These are phyloP conservation scores for Peromyscus aztecus DNA, from an alignment of 2,797 vertebrate species.

Conservation along the genomic window DNA sequence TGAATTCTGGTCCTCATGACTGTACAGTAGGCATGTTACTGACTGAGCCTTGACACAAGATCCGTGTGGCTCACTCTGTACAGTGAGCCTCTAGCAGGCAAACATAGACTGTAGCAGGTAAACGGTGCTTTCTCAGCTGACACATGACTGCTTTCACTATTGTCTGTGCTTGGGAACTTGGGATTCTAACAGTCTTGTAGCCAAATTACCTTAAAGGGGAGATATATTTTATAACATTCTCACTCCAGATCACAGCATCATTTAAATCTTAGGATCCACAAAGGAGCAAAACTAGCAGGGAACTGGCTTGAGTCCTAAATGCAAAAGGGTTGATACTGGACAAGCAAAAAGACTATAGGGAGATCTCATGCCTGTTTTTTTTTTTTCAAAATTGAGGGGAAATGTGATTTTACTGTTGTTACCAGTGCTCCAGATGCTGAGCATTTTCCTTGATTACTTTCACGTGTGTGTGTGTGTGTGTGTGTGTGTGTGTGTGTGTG, in stretches of 20 bases:
- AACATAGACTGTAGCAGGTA: neutral
- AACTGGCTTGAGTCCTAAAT: neutral
- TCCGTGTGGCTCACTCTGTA: neutral
- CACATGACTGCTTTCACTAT: neutral
- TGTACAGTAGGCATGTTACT: neutral
- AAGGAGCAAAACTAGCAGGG: neutral
- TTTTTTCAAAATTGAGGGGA: conserved; percentile 49
- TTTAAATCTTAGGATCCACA: neutral
- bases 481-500: neutral
- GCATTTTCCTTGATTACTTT: neutral
- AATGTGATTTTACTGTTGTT: neutral
- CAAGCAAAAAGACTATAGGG: neutral
- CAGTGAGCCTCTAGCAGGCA: neutral
- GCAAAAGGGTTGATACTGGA: neutral
- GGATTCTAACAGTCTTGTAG: neutral
- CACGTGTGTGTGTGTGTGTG: neutral
- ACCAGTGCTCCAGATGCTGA: neutral
- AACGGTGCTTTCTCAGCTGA: neutral
- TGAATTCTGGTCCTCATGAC: neutral
- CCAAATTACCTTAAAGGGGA: neutral
- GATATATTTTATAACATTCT: neutral
- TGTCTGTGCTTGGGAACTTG: neutral
- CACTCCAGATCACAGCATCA: neutral
- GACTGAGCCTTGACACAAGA: too few relatives aligned
- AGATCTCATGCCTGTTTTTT: neutral